Evolutionary conservation across 2,888 invertebrate species (phyloP).

Genomic region (Apoderus coryli): DNA sequence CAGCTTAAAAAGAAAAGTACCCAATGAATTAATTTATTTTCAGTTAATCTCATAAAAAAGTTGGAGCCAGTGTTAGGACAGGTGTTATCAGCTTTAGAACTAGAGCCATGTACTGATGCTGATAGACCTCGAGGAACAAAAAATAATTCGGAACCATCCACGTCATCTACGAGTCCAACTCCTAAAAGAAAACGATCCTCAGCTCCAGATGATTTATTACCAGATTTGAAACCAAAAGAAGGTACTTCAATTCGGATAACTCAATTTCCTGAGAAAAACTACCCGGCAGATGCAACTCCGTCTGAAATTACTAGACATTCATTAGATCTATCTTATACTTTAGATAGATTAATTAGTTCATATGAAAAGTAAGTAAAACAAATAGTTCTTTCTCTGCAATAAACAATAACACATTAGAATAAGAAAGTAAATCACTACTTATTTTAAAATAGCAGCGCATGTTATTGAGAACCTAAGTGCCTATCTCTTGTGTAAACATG

Average conservation of each 20-base stretch:
- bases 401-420: no score
- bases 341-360: conserved; percentile 46
- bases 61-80: conserved; percentile 60
- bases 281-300: conserved; percentile 65
- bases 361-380: conserved; percentile 43
- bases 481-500: no score
- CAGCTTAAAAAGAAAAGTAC: no score
- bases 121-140: conserved; percentile 46
- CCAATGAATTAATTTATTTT: no score
- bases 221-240: conserved; percentile 62
- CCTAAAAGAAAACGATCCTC: conserved; percentile 42
- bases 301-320: conserved; percentile 75
- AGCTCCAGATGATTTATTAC: conserved; percentile 48
- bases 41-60: conserved; percentile 40
- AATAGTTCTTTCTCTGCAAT: conserved; percentile 1
- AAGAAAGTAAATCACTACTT: no score
- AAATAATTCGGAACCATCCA: conserved; percentile 16
- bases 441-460: no score
- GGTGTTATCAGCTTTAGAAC: conserved; percentile 68
- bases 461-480: no score
- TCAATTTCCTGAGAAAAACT: conserved; percentile 55
- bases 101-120: conserved; percentile 55
- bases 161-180: conserved; percentile 8
- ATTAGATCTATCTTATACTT: conserved; percentile 62
- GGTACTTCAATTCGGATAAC: conserved; percentile 74